Evolutionary conservation across 2,113 vertebrate genomes (phyloP).

Genomic region (Hyperopisus bebe): DNA sequence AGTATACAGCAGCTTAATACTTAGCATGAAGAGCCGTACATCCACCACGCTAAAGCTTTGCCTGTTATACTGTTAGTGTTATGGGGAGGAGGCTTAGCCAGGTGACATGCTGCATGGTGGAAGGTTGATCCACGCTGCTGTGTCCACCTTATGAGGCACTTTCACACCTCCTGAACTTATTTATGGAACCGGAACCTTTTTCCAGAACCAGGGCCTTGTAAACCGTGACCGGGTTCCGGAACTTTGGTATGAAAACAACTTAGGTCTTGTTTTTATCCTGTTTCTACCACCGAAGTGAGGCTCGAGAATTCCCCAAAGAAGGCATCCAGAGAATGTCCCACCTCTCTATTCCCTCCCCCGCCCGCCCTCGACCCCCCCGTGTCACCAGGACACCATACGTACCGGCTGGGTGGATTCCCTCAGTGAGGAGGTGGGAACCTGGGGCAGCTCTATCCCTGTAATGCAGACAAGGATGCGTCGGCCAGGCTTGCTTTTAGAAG

Average conservation of each 20-base stretch:
- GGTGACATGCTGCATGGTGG: background rate
- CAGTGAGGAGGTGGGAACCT: slow-evolving; percentile 5
- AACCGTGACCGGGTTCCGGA: background rate
- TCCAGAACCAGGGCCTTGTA: background rate
- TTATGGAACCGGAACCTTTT: background rate
- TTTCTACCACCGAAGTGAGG: background rate
- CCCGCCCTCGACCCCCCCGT: background rate
- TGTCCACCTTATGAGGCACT: background rate
- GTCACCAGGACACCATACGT: slow-evolving; percentile 36
- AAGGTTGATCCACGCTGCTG: background rate
- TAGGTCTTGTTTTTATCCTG: background rate
- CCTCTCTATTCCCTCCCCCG: background rate
- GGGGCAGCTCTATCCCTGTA: slow-evolving; percentile 7
- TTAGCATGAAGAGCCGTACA: background rate
- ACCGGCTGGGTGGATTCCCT: slow-evolving; percentile 43
- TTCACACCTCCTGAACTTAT: background rate
- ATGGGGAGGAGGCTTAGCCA: background rate
- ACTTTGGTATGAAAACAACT: background rate
- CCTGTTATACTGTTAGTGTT: background rate
- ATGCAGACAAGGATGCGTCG: slow-evolving; percentile 30
- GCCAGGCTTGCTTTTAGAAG: slow-evolving; percentile 47
- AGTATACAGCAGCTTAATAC: background rate
- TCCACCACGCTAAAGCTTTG: background rate
- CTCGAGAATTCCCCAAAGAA: background rate
- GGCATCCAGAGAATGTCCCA: background rate